Evolutionary conservation across 2,113 vertebrate species (phyloP).

Genomic region (Xenopus borealis): DNA sequence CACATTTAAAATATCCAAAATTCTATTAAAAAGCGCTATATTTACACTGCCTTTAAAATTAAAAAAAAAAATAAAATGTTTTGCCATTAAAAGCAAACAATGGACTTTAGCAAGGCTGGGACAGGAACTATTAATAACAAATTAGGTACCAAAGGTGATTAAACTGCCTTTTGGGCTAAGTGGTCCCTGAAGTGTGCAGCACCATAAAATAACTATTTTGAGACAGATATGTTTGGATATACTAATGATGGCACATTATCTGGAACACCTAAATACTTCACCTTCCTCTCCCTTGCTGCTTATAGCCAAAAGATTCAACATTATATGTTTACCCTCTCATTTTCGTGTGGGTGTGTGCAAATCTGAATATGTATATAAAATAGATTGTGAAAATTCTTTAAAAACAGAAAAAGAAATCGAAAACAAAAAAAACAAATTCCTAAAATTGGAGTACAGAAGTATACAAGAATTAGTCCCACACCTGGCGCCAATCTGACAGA

Average conservation of each 20-base stretch:
- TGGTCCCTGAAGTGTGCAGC: not conserved
- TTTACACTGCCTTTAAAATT: not conserved
- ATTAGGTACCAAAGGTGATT: not conserved
- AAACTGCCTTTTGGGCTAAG: not conserved
- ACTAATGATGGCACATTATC: no score
- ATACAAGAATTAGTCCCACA: not conserved
- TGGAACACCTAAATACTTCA: no score
- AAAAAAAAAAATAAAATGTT: not conserved
- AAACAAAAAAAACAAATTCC: conserved; percentile 30
- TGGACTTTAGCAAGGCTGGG: not conserved
- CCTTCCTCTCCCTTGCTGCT: no score
- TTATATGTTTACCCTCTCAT: not conserved
- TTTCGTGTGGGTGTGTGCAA: conserved; percentile 4
- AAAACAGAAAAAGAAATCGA: conserved; percentile 11
- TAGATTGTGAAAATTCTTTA: conserved; percentile 28
- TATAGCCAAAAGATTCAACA: not conserved
- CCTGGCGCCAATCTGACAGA: not conserved
- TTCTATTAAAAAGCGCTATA: not conserved
- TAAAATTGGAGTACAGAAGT: conserved; percentile 31
- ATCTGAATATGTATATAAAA: conserved; percentile 32
- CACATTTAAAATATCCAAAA: no score
- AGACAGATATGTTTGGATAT: no score
- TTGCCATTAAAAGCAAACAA: not conserved
- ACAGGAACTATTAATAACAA: not conserved
- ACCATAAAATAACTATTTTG: not conserved